Evolutionary conservation across 2,888 invertebrate species (phyloP).

Genomic region (Pemphredon lugubris): DNA sequence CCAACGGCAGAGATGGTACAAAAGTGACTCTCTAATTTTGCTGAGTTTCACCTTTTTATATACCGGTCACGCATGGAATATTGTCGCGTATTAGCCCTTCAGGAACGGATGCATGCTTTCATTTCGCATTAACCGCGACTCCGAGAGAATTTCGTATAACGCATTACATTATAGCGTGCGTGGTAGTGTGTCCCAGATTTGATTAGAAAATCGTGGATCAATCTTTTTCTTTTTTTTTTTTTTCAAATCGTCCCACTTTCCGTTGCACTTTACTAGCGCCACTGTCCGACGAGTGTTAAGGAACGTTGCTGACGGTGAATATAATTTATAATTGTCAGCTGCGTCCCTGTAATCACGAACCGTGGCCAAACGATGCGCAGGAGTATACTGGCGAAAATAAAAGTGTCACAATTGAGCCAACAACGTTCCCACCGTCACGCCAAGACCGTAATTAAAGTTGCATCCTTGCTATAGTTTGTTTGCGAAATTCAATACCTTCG

Average conservation of each 20-base stretch:
- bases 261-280: background rate
- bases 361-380: conserved; percentile 69
- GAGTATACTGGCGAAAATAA: conserved; percentile 70
- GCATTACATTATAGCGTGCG: background rate
- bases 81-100: conserved; percentile 63
- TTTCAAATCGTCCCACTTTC: too few species aligned
- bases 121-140: background rate
- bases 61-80: conserved; percentile 68
- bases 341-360: conserved; percentile 68
- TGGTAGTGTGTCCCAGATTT: too few species aligned
- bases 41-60: conserved; percentile 76
- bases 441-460: conserved; percentile 33
- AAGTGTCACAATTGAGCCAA: conserved; percentile 70
- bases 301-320: too few species aligned
- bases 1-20: conserved; percentile 19
- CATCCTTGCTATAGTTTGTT: background rate
- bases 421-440: conserved; percentile 32
- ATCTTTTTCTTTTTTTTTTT: too few species aligned
- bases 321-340: conserved; percentile 15
- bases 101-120: conserved; percentile 52
- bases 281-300: background rate
- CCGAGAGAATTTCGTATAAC: background rate
- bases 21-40: conserved; percentile 70
- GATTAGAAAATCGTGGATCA: background rate
- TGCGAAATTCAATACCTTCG: conserved; percentile 7